These are phyloP conservation scores for Apistogramma diplotaenia DNA, from an alignment of 2,113 vertebrate genomes.

Conservation along the genomic window DNA sequence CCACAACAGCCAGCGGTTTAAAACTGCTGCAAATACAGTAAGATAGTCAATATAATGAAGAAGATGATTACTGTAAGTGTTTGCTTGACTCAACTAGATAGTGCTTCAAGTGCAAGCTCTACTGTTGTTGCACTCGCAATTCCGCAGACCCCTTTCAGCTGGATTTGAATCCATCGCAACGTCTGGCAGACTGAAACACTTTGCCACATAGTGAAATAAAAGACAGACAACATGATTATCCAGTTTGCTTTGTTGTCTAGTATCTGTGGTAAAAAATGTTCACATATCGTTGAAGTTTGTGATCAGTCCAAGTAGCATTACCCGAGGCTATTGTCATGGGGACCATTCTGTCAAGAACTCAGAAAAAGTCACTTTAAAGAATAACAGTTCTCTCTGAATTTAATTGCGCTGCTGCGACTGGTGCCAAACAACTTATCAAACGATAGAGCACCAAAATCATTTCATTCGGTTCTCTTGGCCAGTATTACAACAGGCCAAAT, in stretches of 20 bases:
- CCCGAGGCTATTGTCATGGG: slow-evolving; percentile 67
- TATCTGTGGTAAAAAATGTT: slow-evolving; percentile 57
- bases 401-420: not conserved
- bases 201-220: slow-evolving; percentile 41
- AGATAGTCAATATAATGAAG: not conserved
- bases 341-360: slow-evolving; percentile 50
- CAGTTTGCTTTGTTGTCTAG: slow-evolving; percentile 51
- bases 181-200: slow-evolving; percentile 71
- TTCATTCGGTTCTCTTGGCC: not conserved
- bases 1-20: not conserved
- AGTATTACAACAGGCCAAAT: not conserved
- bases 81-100: not conserved
- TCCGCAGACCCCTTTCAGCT: not conserved
- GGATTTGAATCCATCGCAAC: not conserved
- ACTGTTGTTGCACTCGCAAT: not conserved
- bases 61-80: not conserved
- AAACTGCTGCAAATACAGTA: not conserved
- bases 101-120: not conserved
- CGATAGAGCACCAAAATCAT: not conserved
- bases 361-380: slow-evolving; percentile 5
- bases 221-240: slow-evolving; percentile 36
- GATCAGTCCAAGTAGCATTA: slow-evolving; percentile 60
- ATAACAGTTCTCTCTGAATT: slow-evolving; percentile 15
- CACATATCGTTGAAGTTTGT: slow-evolving; percentile 57
- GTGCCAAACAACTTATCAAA: not conserved